These are phyloP conservation scores for Tortrix viridana DNA, from an alignment of 2,888 invertebrate genomes.

Conservation along the genomic window DNA sequence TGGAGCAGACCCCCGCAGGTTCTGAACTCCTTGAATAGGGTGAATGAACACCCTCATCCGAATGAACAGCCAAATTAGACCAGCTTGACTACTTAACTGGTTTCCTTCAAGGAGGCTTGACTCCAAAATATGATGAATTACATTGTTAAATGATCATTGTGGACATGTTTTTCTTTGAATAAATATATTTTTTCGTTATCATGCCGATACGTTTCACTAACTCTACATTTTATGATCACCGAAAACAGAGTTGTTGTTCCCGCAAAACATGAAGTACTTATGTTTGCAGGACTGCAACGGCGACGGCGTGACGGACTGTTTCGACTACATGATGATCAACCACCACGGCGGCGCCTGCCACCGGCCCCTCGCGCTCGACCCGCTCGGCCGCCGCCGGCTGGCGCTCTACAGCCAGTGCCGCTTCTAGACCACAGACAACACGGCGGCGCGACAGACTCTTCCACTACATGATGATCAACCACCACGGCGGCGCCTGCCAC, in stretches of 20 bases:
- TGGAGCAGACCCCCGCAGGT: too few species aligned
- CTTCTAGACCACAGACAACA: constrained; percentile 40
- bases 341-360: constrained; percentile 83
- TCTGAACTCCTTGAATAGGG: too few species aligned
- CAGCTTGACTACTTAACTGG: too few species aligned
- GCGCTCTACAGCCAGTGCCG: constrained; percentile 66
- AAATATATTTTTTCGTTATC: too few species aligned
- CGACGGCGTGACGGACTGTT: constrained; percentile 86
- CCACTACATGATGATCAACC: constrained; percentile 87
- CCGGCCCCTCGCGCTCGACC: constrained; percentile 55
- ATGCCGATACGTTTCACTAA: too few species aligned
- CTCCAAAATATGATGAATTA: too few species aligned
- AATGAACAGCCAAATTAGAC: too few species aligned
- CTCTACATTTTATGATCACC: too few species aligned
- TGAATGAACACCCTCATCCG: too few species aligned
- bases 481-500: constrained; percentile 82
- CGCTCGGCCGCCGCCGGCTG: constrained; percentile 64
- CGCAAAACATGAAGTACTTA: not conserved
- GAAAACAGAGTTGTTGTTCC: not conserved
- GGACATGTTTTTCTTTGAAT: too few species aligned
- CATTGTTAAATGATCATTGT: too few species aligned
- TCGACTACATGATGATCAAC: constrained; percentile 87
- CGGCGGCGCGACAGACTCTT: constrained; percentile 86
- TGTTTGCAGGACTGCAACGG: constrained; percentile 85
- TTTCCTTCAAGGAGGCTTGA: too few species aligned